Base-by-base conservation (phyloP, 1,140 invertebrate species). In the Musca domestica region DNA sequence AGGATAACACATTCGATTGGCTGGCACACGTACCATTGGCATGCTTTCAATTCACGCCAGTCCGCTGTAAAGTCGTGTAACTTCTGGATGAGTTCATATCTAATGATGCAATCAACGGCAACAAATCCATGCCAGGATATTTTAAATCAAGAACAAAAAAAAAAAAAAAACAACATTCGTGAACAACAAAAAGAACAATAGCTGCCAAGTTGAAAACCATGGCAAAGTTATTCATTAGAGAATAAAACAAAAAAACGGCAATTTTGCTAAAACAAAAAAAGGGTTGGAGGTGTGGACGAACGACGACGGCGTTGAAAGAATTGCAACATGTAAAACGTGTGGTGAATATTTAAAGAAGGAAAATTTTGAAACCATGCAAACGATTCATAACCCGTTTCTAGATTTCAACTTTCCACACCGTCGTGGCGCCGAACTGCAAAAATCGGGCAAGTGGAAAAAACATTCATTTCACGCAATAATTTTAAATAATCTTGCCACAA, bases 81-180 rank as follows among this genome's bases (percentile, higher is more conserved):
- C 56, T 61, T 61, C 56, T 61, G 56, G 27, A 15, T 34, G 56
- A 61, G 30, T 61, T 61, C 56, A 61, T 61, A 61, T 61, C 56
- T 61, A 61, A 61, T 61, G 56, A 61, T 61, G 56, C 27, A 61
- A 61, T 61, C 56, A 61, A 61, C 56, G 34, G 34, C 34, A 61
- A 34, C 56, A 61, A 61, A 34, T 61, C 27, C 27, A 61, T 61
- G 15, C 10, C 34, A 12, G 34, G 34, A 41, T 34, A 61, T 61
- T 61, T 61, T 34, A 61, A 61, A 27, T 27, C 15, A 58, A 56
- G 23, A 56, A 25, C 15, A 27, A 56, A 27, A 1, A 27, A 54
- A 23, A 1, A 54, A 23, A 22, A 54, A 54, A 3, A 54, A 23
- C 20, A 23, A 22, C 51, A 54, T 19, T n/a, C 47, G 17, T 15